These are phyloP conservation scores for Sarcophaga variegata DNA, from an alignment of 2,888 invertebrate species.

Conservation along the genomic window DNA sequence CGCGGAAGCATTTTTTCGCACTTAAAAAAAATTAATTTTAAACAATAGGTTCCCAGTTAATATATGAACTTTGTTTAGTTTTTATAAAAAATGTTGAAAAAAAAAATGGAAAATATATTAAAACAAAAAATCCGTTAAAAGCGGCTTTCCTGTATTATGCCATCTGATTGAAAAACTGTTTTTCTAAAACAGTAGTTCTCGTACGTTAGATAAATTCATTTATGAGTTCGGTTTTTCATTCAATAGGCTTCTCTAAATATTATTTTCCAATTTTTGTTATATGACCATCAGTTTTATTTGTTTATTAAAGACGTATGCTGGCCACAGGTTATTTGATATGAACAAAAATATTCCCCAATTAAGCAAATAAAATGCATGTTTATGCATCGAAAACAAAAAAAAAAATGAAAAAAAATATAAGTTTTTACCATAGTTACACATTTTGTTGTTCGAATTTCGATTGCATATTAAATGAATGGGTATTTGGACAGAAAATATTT, in stretches of 20 bases:
- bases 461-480: background rate
- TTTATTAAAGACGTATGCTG: constrained; percentile 21
- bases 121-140: background rate
- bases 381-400: background rate
- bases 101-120: no score
- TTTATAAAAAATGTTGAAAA: background rate
- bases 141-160: background rate
- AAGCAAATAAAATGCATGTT: constrained; percentile 30
- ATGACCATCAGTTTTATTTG: constrained; percentile 29
- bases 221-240: constrained; percentile 14
- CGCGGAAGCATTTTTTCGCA: no score
- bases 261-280: constrained; percentile 10
- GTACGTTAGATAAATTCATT: constrained; percentile 17
- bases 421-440: background rate
- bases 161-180: background rate
- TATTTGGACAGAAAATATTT: constrained; percentile 20
- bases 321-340: constrained; percentile 18
- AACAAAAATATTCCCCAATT: constrained; percentile 35
- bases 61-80: background rate
- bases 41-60: no score
- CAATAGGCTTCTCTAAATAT: background rate
- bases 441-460: constrained; percentile 4
- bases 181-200: background rate
- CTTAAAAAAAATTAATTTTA: no score
- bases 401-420: background rate